Conservation (phyloP, 2,888 invertebrate species). For the Dioctria rufipes region DNA sequence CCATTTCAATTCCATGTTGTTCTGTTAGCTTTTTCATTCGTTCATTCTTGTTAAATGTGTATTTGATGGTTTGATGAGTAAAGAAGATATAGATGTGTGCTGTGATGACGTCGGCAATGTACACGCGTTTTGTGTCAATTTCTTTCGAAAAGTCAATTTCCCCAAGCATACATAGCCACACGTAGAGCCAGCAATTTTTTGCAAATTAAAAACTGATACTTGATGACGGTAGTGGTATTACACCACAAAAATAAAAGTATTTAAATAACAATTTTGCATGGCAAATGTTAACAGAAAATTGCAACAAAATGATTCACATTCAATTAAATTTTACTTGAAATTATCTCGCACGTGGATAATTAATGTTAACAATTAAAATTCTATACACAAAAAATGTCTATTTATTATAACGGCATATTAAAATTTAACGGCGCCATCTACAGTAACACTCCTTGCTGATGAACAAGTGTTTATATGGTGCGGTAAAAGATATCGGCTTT, state of each 20-base stretch:
- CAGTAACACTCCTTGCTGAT: not conserved
- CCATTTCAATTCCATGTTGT: not conserved
- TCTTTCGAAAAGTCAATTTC: slow-evolving; percentile 23
- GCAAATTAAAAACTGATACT: not conserved
- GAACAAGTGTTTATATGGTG: not conserved
- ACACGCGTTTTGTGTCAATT: slow-evolving; percentile 8
- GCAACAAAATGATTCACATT: not conserved
- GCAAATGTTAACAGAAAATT: slow-evolving; percentile 6
- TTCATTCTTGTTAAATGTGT: not conserved
- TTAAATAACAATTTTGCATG: not conserved
- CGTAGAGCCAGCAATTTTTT: not conserved
- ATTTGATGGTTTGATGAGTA: no score
- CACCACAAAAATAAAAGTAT: no score
- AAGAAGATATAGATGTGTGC: not conserved
- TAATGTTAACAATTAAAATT: no score
- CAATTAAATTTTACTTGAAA: not conserved
- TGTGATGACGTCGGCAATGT: slow-evolving; percentile 40
- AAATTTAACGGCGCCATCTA: slow-evolving; percentile 24
- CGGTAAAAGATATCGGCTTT: no score
- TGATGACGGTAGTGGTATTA: no score
- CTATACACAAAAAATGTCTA: no score
- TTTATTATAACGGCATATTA: not conserved
- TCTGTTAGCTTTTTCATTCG: not conserved
- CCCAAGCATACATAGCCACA: slow-evolving; percentile 1
- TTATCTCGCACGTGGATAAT: no score